Percentiles rank a stretch among this genome's conserved stretches.
Conservation (phyloP, 2,797 vertebrate genomes). For the Hapalemur alaotrensis region DNA sequence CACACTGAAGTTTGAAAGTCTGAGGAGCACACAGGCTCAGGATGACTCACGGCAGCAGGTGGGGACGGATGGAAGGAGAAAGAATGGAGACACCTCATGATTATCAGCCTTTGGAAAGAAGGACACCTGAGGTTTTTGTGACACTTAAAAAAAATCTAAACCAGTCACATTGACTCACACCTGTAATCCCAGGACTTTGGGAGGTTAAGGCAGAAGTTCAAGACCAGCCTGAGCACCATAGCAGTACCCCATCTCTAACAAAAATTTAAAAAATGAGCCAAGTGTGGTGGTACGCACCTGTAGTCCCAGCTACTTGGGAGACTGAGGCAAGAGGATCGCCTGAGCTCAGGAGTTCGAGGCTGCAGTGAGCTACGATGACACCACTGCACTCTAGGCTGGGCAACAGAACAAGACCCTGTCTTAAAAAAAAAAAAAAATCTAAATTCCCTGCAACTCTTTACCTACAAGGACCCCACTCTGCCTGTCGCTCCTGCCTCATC, state of each 20-base stretch:
- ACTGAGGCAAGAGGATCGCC: neutral
- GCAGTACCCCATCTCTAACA: neutral
- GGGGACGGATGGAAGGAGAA: neutral
- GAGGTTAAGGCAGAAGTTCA: neutral
- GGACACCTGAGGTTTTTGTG: neutral
- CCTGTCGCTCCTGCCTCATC: neutral
- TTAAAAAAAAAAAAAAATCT: neutral
- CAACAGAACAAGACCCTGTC: neutral
- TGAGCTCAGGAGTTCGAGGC: neutral
- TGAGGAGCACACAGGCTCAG: neutral
- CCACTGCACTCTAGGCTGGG: neutral
- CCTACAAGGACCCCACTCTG: neutral
- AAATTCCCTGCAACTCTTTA: neutral
- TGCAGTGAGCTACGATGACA: neutral
- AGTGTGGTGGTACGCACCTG: rapidly evolving
- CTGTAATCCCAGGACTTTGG: neutral
- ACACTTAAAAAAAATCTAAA: neutral
- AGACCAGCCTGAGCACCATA: neutral
- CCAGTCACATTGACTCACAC: neutral
- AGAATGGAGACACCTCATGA: neutral
- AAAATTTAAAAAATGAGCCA: neutral
- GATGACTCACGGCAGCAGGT: neutral
- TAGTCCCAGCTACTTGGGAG: neutral
- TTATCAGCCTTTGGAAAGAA: neutral
- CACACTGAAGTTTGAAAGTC: neutral